These are phyloP conservation scores for Phalloptychus januarius DNA, from an alignment of 2,797 vertebrate genomes.

Conservation along the genomic window DNA sequence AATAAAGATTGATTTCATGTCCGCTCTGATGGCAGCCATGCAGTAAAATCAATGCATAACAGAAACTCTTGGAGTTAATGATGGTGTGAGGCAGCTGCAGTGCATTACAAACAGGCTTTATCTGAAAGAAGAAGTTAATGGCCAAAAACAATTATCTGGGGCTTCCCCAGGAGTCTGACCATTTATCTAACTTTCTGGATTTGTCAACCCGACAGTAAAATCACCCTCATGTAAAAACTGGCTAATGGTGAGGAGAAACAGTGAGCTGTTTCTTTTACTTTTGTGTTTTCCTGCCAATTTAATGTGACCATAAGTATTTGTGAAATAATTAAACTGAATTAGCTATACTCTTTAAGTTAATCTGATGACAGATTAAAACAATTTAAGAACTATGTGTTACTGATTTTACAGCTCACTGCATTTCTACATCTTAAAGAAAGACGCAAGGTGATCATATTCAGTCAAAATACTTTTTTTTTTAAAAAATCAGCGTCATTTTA, in stretches of 20 bases:
- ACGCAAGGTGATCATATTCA: not conserved
- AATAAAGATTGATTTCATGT: constrained; percentile 28
- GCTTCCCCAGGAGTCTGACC: constrained; percentile 1
- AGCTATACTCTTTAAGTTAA: not conserved
- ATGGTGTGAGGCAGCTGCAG: constrained; percentile 10
- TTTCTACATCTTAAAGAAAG: not conserved
- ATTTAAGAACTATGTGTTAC: not conserved
- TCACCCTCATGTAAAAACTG: not conserved
- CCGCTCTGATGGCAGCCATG: constrained; percentile 1
- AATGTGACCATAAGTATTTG: not conserved
- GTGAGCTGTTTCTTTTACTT: not conserved
- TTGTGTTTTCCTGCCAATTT: not conserved
- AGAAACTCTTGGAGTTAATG: constrained; percentile 6
- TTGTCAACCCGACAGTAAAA: constrained; percentile 15
- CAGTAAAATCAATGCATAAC: constrained; percentile 12
- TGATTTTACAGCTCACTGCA: not conserved
- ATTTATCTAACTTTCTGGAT: constrained; percentile 16
- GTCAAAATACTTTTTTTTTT: not conserved
- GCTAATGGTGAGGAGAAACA: not conserved
- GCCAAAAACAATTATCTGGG: not conserved
- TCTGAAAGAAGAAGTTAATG: not conserved
- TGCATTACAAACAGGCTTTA: constrained; percentile 1
- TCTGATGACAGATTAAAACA: not conserved
- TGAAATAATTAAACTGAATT: not conserved
- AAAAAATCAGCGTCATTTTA: not conserved